Conservation (phyloP, 2,888 invertebrate genomes). For the Chaitophorus viminalis region DNA sequence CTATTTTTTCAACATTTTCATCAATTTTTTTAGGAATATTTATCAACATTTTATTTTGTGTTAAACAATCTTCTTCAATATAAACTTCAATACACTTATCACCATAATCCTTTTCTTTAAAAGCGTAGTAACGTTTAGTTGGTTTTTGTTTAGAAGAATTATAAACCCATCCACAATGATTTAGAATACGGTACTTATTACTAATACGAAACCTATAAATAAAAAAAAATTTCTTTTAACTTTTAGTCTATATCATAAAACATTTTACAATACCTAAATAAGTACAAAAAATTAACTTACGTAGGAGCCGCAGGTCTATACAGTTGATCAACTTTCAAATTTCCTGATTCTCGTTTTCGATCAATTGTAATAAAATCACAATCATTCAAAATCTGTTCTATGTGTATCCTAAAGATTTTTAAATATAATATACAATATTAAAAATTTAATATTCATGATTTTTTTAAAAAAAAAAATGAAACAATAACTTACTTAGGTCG, state of each 20-base stretch:
- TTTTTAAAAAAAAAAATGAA: neutral
- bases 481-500: constrained; percentile 44
- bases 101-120: constrained; percentile 53
- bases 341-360: constrained; percentile 71
- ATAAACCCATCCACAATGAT: constrained; percentile 36
- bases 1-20: constrained; percentile 3
- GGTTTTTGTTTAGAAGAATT: constrained; percentile 44
- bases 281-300: constrained; percentile 67
- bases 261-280: neutral
- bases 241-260: neutral
- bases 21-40: neutral
- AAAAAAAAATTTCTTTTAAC: neutral
- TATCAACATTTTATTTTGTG: constrained; percentile 46
- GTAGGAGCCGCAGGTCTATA: constrained; percentile 75
- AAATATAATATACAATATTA: neutral
- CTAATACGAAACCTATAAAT: constrained; percentile 46
- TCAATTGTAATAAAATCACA: constrained; percentile 67
- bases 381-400: constrained; percentile 21
- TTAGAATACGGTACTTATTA: constrained; percentile 42
- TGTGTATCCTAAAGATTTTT: neutral
- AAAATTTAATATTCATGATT: neutral
- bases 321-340: constrained; percentile 73
- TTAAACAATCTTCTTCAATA: constrained; percentile 41
- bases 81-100: constrained; percentile 24
- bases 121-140: constrained; percentile 45